These are phyloP conservation scores for Scomber japonicus DNA, from an alignment of 2,113 vertebrate species.

Conservation along the genomic window DNA sequence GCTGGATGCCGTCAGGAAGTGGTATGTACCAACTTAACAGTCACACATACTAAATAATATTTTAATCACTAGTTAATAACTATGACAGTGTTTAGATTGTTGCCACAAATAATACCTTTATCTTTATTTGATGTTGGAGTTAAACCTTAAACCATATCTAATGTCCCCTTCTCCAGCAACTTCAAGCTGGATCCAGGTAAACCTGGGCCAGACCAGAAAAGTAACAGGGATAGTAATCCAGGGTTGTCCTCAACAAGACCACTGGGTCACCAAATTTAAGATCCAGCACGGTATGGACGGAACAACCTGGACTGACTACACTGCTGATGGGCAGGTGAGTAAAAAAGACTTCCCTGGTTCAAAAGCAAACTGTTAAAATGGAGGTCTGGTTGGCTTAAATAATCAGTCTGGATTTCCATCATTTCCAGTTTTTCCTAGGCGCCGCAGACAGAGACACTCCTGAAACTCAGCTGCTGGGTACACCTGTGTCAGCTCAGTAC, in stretches of 20 bases:
- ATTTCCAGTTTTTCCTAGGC: slow-evolving; percentile 77
- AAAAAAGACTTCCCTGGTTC: not conserved
- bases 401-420: not conserved
- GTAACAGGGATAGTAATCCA: slow-evolving; percentile 85
- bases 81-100: not conserved
- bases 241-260: slow-evolving; percentile 78
- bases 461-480: slow-evolving; percentile 83
- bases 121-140: not conserved
- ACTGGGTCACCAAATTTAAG: slow-evolving; percentile 84
- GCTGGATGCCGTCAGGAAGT: slow-evolving; percentile 83
- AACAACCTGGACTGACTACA: slow-evolving; percentile 78
- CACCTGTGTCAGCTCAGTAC: slow-evolving; percentile 75
- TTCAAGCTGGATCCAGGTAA: slow-evolving; percentile 84
- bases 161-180: slow-evolving; percentile 53
- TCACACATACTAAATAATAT: not conserved
- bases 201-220: slow-evolving; percentile 77
- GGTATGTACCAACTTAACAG: slow-evolving; percentile 31
- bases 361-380: not conserved
- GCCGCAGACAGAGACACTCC: slow-evolving; percentile 70
- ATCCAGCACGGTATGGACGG: slow-evolving; percentile 83
- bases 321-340: slow-evolving; percentile 75
- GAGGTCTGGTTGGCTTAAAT: not conserved
- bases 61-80: not conserved
- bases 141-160: not conserved
- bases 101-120: not conserved